These are phyloP conservation scores for Stichodactyla helianthus DNA, from an alignment of 64 coral and sea anemone genomes.

Conservation along the genomic window DNA sequence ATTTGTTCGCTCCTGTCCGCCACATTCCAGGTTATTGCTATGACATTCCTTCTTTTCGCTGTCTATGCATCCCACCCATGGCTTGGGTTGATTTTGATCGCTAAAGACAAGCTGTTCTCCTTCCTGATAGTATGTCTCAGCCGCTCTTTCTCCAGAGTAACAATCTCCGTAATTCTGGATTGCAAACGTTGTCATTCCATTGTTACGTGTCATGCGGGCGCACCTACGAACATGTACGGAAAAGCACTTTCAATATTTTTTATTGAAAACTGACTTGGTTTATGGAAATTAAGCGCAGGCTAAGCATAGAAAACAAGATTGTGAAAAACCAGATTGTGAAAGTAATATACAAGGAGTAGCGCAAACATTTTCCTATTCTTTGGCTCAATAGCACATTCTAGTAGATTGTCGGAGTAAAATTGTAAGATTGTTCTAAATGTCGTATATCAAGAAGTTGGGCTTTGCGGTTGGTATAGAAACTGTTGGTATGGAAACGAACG, in stretches of 20 bases:
- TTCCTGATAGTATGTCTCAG: constrained; percentile 78
- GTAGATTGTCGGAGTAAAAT: too few relatives aligned
- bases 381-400: too few relatives aligned
- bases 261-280: too few relatives aligned
- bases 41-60: constrained; percentile 69
- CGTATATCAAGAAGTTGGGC: background rate
- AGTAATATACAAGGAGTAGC: too few relatives aligned
- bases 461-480: background rate
- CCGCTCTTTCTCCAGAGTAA: constrained; percentile 75
- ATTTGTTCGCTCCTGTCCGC: constrained; percentile 76
- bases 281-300: too few relatives aligned
- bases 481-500: background rate
- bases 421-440: background rate
- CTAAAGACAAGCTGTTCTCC: constrained; percentile 73
- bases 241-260: background rate
- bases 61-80: constrained; percentile 87
- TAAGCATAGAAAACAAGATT: too few relatives aligned
- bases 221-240: constrained; percentile 47
- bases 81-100: constrained; percentile 65
- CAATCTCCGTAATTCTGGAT: constrained; percentile 93
- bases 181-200: constrained; percentile 72
- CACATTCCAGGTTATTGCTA: constrained; percentile 71
- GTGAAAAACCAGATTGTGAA: too few relatives aligned
- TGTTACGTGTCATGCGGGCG: constrained; percentile 61
- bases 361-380: too few relatives aligned